These are phyloP conservation scores for Dasyornis broadbenti DNA, from an alignment of 2,113 vertebrate genomes.

Conservation along the genomic window DNA sequence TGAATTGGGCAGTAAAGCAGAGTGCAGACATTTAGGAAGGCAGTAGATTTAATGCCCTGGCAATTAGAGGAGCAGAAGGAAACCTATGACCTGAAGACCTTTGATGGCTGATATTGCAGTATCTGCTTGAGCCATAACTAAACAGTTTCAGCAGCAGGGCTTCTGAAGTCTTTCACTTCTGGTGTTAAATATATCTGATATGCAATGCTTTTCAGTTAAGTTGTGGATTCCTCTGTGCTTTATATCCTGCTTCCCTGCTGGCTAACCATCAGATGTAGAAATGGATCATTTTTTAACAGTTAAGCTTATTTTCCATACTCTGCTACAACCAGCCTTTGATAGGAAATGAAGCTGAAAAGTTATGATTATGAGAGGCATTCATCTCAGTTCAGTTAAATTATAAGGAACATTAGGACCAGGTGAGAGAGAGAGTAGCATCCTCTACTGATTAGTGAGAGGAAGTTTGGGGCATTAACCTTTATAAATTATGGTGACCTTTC, in stretches of 20 bases:
- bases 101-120: not conserved
- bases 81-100: not conserved
- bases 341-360: slow-evolving; percentile 40
- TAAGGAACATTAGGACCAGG: slow-evolving; percentile 5
- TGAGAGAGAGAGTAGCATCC: slow-evolving; percentile 38
- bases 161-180: not conserved
- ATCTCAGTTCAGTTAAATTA: slow-evolving; percentile 24
- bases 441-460: slow-evolving; percentile 37
- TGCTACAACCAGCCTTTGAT: not conserved
- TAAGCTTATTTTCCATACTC: not conserved
- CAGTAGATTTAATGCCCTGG: not conserved
- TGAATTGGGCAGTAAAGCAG: not conserved
- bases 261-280: not conserved
- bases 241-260: not conserved
- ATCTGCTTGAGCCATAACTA: not conserved
- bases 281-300: slow-evolving; percentile 12
- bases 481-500: slow-evolving; percentile 33
- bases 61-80: not conserved
- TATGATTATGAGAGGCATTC: slow-evolving; percentile 24
- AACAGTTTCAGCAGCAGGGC: not conserved
- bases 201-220: not conserved
- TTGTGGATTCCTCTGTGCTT: not conserved
- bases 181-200: not conserved
- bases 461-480: slow-evolving; percentile 35
- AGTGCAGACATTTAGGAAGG: not conserved